Base-by-base conservation (phyloP, 2,797 vertebrate species). In the Limosa lapponica region DNA sequence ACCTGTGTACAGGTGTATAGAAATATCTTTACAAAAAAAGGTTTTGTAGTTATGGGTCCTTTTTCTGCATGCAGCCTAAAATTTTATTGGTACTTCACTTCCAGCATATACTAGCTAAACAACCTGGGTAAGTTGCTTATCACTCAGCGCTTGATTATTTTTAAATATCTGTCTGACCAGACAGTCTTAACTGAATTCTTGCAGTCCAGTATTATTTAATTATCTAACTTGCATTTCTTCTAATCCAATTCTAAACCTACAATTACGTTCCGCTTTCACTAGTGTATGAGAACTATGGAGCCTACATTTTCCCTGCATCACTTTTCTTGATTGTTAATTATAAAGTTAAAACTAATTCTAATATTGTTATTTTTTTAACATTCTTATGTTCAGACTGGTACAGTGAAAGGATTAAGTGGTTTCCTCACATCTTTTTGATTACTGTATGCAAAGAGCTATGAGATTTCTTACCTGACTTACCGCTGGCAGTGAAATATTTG, bases 281-380 rank as follows among this genome's bases (percentile, higher is more conserved):
- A 32, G 24, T 54, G 18, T 82, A 44, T 36, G 36, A 74, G 22
- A 34, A 28, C 27, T 64, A 3, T n/a, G 22, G 8, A 51, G 24
- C 16, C 46, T n/a, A 30, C 16, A 51, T 61, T 39, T 89, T 49
- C 37, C n/a, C 41, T 61, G 20, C 27, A 36, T 71, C 34, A 36
- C 36, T 87, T 59, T 70, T 73, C 36, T 62, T 87, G 23, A 70
- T 92, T 69, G 69, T 41, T 88, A 82, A 36, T 82, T 87, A 46
- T 18, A 32, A 93, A 86, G 19, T 49, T 81, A 77, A 81, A 95
- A 59, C 36, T 23, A 18, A 70, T 79, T 64, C 39, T 67, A 75
- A 28, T 5, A 14, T 34, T 64, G 30, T n/a, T 64, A 22, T 3
- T 2, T 41, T 84, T 92, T 69, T 51, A 70, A 34, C 43, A 66